Percentiles rank a stretch among this genome's conserved stretches.
Conservation (phyloP, 1,140 invertebrate species). For the Cydia pomonella region DNA sequence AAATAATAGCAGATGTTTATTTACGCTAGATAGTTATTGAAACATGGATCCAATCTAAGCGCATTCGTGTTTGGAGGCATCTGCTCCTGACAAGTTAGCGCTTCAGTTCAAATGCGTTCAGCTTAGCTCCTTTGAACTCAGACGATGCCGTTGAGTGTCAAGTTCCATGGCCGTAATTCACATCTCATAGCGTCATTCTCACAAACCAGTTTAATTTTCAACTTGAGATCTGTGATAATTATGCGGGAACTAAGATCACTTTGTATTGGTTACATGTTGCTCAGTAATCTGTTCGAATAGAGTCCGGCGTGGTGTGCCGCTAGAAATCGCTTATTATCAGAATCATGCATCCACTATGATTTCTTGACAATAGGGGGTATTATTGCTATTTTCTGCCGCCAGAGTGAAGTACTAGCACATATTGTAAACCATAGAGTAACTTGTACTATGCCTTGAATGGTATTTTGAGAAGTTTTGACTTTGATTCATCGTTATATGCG, state of each 20-base stretch:
- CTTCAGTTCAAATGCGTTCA: slow-evolving; percentile 5
- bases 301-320: too few relatives aligned
- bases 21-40: background rate
- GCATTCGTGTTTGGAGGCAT: background rate
- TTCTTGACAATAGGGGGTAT: too few relatives aligned
- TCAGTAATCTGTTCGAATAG: too few relatives aligned
- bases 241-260: background rate
- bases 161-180: background rate
- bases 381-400: too few relatives aligned
- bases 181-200: background rate
- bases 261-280: too few relatives aligned
- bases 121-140: slow-evolving; percentile 3
- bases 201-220: background rate
- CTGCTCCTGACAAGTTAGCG: background rate
- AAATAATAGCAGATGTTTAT: background rate
- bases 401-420: too few relatives aligned
- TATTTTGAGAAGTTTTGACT: too few relatives aligned
- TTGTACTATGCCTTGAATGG: too few relatives aligned
- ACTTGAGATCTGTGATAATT: background rate
- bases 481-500: too few relatives aligned
- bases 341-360: too few relatives aligned
- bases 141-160: background rate
- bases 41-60: background rate
- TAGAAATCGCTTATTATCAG: too few relatives aligned
- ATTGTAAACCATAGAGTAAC: too few relatives aligned